Evolutionary conservation across 2,113 vertebrate genomes (phyloP).

Genomic region (human): DNA sequence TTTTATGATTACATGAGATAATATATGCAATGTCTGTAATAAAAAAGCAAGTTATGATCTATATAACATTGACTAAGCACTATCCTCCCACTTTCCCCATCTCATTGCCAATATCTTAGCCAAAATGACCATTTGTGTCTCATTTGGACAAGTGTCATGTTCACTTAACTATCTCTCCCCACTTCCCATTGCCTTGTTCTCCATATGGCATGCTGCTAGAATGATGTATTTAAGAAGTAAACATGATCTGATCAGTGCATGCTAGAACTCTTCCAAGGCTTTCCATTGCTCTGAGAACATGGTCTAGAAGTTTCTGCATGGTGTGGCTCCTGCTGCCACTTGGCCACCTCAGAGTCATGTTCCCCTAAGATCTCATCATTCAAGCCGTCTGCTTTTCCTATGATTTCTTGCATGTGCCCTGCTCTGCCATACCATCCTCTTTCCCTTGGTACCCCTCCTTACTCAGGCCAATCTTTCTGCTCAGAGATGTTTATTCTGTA

Average conservation of each 20-base stretch:
- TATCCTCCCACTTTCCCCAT: neutral
- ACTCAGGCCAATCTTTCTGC: neutral
- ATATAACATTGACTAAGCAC: neutral
- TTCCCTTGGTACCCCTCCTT: neutral
- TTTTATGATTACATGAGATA: neutral
- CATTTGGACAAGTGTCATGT: neutral
- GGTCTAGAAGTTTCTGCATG: neutral
- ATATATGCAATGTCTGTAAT: neutral
- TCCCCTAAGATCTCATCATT: rapidly evolving
- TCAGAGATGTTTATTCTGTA: neutral
- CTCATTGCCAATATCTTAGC: neutral
- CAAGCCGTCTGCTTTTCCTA: neutral
- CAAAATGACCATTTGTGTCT: neutral
- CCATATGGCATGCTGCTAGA: neutral
- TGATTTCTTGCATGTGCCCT: neutral
- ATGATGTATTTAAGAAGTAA: neutral
- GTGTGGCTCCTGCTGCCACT: neutral
- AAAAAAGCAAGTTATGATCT: neutral
- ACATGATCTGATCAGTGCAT: neutral
- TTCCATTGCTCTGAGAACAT: neutral
- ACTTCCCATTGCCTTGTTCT: neutral
- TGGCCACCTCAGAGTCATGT: rapidly evolving
- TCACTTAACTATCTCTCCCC: neutral
- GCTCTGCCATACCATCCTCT: neutral
- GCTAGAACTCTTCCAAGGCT: neutral